These are phyloP conservation scores for Craniophora ligustri DNA, from an alignment of 2,888 invertebrate species.

Conservation along the genomic window DNA sequence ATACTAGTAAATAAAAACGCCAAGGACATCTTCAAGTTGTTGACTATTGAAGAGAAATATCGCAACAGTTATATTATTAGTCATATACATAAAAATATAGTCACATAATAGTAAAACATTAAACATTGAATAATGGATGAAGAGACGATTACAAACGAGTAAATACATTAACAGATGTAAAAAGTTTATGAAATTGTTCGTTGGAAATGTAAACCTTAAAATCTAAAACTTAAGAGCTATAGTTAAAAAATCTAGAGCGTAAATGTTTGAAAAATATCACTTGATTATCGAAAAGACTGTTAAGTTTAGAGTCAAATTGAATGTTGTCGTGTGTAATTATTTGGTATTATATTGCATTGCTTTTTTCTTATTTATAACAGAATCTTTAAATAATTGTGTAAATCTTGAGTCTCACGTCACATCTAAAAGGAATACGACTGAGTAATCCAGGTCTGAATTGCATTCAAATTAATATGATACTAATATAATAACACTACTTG, in stretches of 20 bases:
- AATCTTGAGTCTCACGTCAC: background rate
- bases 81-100: conserved; percentile 42
- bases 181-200: conserved; percentile 72
- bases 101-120: no score
- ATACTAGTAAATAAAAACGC: no score
- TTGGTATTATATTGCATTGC: conserved; percentile 49
- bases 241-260: conserved; percentile 68
- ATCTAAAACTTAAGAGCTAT: conserved; percentile 68
- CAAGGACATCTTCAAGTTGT: conserved; percentile 6
- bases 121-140: conserved; percentile 59
- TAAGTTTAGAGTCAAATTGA: conserved; percentile 43
- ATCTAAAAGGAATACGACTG: background rate
- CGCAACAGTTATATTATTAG: conserved; percentile 42
- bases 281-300: conserved; percentile 73
- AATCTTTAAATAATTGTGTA: background rate
- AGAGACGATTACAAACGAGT: conserved; percentile 62
- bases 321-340: conserved; percentile 36
- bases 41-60: conserved; percentile 34
- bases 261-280: conserved; percentile 81
- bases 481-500: no score
- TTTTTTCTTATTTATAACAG: conserved; percentile 12
- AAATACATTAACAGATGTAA: conserved; percentile 62
- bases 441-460: no score
- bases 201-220: conserved; percentile 75
- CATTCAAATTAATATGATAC: no score